These are phyloP conservation scores for Microtus pennsylvanicus DNA, from an alignment of 2,113 vertebrate genomes.

Conservation along the genomic window DNA sequence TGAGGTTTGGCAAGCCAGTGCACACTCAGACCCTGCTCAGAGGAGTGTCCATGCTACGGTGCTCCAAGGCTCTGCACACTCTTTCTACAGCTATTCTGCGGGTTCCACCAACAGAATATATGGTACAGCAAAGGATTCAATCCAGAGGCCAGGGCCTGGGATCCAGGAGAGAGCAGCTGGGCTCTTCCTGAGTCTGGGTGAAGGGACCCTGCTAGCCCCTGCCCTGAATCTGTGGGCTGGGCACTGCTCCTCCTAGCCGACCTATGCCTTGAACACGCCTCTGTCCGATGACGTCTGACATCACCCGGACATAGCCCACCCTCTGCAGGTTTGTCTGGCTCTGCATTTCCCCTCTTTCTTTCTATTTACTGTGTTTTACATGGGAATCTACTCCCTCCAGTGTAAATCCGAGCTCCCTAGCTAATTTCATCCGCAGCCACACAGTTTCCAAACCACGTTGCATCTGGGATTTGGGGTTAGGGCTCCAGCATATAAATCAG, in stretches of 20 bases:
- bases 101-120: background rate
- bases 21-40: background rate
- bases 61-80: background rate
- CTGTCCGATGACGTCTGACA: fast-evolving
- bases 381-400: background rate
- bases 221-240: too few species aligned
- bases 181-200: background rate
- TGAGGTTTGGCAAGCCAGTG: fast-evolving
- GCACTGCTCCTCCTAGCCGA: fast-evolving
- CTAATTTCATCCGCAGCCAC: background rate
- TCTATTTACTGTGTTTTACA: background rate
- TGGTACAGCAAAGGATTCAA: fast-evolving
- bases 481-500: background rate
- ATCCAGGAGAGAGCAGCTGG: too few species aligned
- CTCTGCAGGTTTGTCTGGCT: background rate
- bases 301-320: fast-evolving
- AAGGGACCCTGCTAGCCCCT: too few species aligned
- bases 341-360: too few species aligned
- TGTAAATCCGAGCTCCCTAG: background rate
- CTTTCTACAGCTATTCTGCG: background rate
- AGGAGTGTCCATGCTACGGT: too few species aligned
- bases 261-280: fast-evolving
- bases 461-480: too few species aligned
- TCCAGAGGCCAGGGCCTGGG: background rate
- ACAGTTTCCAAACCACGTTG: background rate